These are phyloP conservation scores for Drosophila algonquin DNA, from an alignment of 2,888 invertebrate species.

Conservation along the genomic window DNA sequence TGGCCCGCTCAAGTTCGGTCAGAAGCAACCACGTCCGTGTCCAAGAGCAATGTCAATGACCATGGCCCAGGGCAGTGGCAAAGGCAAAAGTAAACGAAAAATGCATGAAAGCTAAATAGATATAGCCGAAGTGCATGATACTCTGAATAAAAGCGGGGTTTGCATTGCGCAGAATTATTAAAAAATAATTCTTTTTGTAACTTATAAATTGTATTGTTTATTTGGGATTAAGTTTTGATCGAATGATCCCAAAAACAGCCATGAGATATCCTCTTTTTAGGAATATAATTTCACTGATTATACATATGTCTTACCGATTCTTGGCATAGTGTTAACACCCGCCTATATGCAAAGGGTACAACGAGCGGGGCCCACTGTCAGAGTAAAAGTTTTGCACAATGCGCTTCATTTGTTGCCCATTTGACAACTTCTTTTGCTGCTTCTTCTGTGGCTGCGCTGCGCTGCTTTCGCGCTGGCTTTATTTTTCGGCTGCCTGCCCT, in stretches of 20 bases:
- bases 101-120: slow-evolving; percentile 1
- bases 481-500: slow-evolving; percentile 13
- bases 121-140: slow-evolving; percentile 15
- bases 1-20: slow-evolving; percentile 22
- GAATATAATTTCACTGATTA: not conserved
- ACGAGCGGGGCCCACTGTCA: slow-evolving; percentile 15
- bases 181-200: not conserved
- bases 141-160: not conserved
- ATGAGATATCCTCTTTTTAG: not conserved
- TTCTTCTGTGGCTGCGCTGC: slow-evolving; percentile 18
- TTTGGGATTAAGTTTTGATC: not conserved
- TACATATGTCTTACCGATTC: not conserved
- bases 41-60: slow-evolving; percentile 66
- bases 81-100: slow-evolving; percentile 10
- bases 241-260: not conserved
- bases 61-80: slow-evolving; percentile 43
- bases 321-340: not conserved
- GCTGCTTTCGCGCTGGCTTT: too few species aligned
- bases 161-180: not conserved
- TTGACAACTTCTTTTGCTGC: slow-evolving; percentile 55
- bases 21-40: slow-evolving; percentile 35
- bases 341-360: not conserved
- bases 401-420: slow-evolving; percentile 72
- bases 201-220: not conserved
- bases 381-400: slow-evolving; percentile 76